Base-by-base conservation (phyloP, 2,888 invertebrate genomes). In the Unio delphinus region DNA sequence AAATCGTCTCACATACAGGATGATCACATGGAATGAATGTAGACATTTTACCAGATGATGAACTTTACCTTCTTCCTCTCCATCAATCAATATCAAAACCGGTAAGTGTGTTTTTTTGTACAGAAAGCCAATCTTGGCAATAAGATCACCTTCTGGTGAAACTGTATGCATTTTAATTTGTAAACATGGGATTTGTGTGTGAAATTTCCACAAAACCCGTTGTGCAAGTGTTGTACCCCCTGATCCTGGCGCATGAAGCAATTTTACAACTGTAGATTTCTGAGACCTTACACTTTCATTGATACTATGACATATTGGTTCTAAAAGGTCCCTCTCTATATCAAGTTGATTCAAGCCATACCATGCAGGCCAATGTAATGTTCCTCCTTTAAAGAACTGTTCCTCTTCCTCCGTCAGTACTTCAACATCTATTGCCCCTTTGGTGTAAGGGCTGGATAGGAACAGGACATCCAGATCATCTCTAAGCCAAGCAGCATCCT, bases 401-500 rank as follows among this genome's bases (percentile, higher is more conserved):
- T 75, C 72, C 11, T 55, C 69, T 57, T 75, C 74, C 56, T 68
- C 66, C 28, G 67, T 23, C 0, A 78, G 67, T 18, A 65, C 70
- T 23, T 69, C 65, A 4, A 72, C 57, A 28, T 72, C 71, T n/a
- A 61, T 30, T 15, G 67, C 26, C 15, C 54, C 54, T 15, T 63
- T 55, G 18, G 57, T 61, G 61, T 70, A 73, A 17, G 75, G 72
- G 56, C 71, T 74, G n/a, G 69, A 65, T 54, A 70, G 34, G 59
- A 72, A 80, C 3, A 80, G 70, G 17, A 80, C 76, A 11, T 76
- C 79, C 58, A 79, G 66, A 57, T 79, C 74, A 61, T 80, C 79
- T 54, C 56, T 62, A 20, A 80, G 60, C 75, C 76, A 79, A 0
- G 69, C 72, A 7, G 73, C 72, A 34, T 75, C 73, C 15, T 64